Base-by-base conservation (phyloP, 2,113 vertebrate genomes). In the Ovibos moschatus region DNA sequence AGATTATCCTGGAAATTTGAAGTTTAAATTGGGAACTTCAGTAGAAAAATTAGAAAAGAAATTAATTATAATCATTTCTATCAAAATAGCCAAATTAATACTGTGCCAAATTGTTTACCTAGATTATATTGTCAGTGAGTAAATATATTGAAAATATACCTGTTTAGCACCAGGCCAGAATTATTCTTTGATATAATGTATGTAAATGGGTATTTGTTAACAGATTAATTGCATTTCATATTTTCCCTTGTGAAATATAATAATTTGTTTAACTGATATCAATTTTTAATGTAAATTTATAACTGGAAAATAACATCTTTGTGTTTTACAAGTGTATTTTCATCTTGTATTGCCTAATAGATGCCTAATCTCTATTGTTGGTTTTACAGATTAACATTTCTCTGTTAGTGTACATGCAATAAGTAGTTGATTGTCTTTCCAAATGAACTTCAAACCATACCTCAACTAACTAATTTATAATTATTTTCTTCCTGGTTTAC, bases 11-110 rank as follows among this genome's bases (percentile, higher is more conserved):
- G 40, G 45, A 50, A 88, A 87, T 89, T 95, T 79, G 28, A 93
- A 96, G n/a, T 95, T 95, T 94, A 95, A 92, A 86, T 87, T 92
- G 53, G 50, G 4, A 96, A 87, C 27, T 87, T 95, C 14, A 95
- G 43, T 82, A 87, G 16, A 94, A 91, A 95, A 43, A 71, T 91
- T 95, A 55, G 84, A 90, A 62, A 84, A 62, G 83, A 76, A 95
- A 93, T 79, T 82, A 87, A 88, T 91, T 90, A 21, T 51, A 82
- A 67, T 57, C 74, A 84, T 92, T 74, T 28, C n/a, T 78, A 19
- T 58, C 51, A 53, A 92, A 89, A 64, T 78, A 71, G 45, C 30
- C 15, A 81, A 93, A 87, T 57, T 82, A 83, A 86, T 81, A 93
- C 71, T 74, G 1, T 95, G 55, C 25, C 10, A 58, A 55, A 6